Conservation (phyloP, 2,797 vertebrate genomes). For the Neostethus bicornis region DNA sequence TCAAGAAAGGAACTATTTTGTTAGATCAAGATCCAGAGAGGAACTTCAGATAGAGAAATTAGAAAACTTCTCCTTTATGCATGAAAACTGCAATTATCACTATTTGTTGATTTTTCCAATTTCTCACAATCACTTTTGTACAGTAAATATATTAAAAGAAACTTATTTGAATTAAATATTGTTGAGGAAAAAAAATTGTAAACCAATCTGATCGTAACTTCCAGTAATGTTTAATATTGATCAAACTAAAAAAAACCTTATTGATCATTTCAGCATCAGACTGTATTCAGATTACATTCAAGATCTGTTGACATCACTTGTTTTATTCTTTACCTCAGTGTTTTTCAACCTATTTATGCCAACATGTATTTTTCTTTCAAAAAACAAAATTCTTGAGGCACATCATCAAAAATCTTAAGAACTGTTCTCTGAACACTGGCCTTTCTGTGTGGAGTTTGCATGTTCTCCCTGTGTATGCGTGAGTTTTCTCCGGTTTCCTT, state of each 20-base stretch:
- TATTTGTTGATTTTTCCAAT: not conserved
- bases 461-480: too few species aligned
- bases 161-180: too few species aligned
- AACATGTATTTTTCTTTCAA: too few species aligned
- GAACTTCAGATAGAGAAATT: conserved; percentile 44
- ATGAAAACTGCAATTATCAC: not conserved
- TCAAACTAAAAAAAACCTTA: not conserved
- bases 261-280: not conserved
- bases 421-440: too few species aligned
- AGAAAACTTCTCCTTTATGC: conserved; percentile 44
- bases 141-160: not conserved
- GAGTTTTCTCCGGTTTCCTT: too few species aligned
- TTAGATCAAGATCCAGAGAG: conserved; percentile 23
- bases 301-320: too few species aligned
- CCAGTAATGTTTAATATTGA: not conserved
- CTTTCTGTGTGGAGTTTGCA: too few species aligned
- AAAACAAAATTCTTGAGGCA: too few species aligned
- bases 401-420: too few species aligned
- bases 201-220: not conserved
- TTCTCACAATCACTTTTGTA: not conserved
- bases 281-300: too few species aligned
- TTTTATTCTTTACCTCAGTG: too few species aligned
- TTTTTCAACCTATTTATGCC: too few species aligned
- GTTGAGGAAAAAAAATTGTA: not conserved
- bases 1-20: conserved; percentile 43